Evolutionary conservation across 1,140 invertebrate species (phyloP).

Genomic region (Globodera rostochiensis): DNA sequence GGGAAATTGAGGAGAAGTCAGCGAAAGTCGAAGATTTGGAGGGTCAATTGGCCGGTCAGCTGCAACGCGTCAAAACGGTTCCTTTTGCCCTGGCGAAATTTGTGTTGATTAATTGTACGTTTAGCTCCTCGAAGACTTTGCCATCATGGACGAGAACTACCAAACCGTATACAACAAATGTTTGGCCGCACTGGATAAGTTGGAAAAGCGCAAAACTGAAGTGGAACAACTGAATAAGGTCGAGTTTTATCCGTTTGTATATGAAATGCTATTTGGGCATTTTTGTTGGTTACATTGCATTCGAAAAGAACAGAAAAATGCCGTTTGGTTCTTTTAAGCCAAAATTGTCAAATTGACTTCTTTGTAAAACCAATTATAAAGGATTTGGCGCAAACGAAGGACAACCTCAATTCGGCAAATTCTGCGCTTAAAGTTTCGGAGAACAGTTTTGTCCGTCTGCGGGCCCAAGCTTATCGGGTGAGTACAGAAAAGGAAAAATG

Average conservation of each 20-base stretch:
- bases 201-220: slow-evolving; percentile 32
- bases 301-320: too few relatives aligned
- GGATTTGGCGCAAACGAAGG: slow-evolving; percentile 36
- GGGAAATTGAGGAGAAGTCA: slow-evolving; percentile 38
- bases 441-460: slow-evolving; percentile 25
- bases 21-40: slow-evolving; percentile 54
- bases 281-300: too few relatives aligned
- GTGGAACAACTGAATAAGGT: slow-evolving; percentile 36
- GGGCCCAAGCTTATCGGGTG: slow-evolving; percentile 37
- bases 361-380: slow-evolving; percentile 7
- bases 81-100: neutral
- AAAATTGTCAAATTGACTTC: slow-evolving; percentile 4
- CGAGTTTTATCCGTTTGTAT: too few relatives aligned
- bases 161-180: slow-evolving; percentile 43
- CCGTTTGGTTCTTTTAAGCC: neutral
- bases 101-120: slow-evolving; percentile 2
- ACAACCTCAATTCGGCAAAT: slow-evolving; percentile 26
- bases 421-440: slow-evolving; percentile 30
- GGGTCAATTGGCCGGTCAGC: slow-evolving; percentile 30
- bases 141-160: slow-evolving; percentile 58
- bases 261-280: too few relatives aligned
- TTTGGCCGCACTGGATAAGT: slow-evolving; percentile 19
- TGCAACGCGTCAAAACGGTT: slow-evolving; percentile 48
- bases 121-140: slow-evolving; percentile 48
- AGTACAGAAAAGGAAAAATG: neutral